Conservation (phyloP, 2,797 vertebrate genomes). For the Clamator glandarius region DNA sequence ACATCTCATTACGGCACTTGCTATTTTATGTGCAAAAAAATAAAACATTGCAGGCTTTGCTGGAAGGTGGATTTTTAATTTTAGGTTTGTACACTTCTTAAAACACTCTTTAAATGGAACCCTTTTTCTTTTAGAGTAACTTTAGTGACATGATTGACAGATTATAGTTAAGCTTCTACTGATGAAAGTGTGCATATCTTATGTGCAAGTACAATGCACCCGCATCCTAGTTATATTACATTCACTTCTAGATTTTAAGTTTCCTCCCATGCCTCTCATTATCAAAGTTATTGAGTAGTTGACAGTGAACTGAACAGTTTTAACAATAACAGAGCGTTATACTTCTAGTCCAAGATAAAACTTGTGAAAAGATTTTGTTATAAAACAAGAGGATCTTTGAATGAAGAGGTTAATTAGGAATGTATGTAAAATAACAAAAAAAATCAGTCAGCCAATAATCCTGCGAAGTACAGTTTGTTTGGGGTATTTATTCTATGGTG, state of each 20-base stretch:
- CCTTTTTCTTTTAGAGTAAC: background rate
- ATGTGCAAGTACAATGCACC: slow-evolving; percentile 19
- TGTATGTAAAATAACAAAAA: background rate
- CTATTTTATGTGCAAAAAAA: background rate
- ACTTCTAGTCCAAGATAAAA: slow-evolving; percentile 37
- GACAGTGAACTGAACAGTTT: slow-evolving; percentile 30
- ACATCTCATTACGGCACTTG: background rate
- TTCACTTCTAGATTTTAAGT: slow-evolving; percentile 61
- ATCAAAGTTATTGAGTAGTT: background rate
- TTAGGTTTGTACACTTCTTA: background rate
- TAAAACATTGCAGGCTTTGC: background rate
- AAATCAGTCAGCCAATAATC: background rate
- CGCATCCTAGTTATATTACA: slow-evolving; percentile 1
- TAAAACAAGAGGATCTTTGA: slow-evolving; percentile 27
- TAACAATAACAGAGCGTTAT: background rate
- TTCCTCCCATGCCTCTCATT: background rate
- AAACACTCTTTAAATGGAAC: background rate
- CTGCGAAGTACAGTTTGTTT: background rate
- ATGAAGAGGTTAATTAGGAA: background rate
- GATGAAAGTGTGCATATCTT: background rate
- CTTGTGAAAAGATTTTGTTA: slow-evolving; percentile 5
- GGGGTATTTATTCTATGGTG: background rate
- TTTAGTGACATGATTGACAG: background rate
- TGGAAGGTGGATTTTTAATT: background rate
- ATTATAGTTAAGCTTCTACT: slow-evolving; percentile 33